phyloP scores from a whole-genome alignment of 2,888 invertebrate genomes.

The Loripinus fragilis region DNA sequence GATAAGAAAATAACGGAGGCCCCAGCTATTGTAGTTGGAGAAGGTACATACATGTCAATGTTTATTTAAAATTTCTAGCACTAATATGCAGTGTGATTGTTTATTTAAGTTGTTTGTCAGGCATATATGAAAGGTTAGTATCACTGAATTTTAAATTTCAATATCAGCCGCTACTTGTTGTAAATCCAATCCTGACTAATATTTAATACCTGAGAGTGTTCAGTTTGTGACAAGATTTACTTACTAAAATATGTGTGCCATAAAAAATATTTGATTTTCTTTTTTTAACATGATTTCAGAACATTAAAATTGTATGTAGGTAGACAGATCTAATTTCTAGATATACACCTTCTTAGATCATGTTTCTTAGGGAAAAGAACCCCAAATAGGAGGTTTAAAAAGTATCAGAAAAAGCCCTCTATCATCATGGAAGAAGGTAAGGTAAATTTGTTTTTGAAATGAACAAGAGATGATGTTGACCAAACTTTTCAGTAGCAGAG shows the following conservation, averaged over 20 bases:
- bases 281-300: too few relatives aligned
- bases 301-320: background rate
- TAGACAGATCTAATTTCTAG: background rate
- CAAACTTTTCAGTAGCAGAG: too few relatives aligned
- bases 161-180: too few relatives aligned
- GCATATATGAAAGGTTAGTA: too few relatives aligned
- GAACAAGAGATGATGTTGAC: conserved; percentile 17
- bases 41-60: conserved; percentile 11
- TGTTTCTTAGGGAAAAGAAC: conserved; percentile 26
- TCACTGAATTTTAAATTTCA: too few relatives aligned
- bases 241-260: too few relatives aligned
- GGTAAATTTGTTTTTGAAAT: conserved; percentile 34
- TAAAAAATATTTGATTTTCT: too few relatives aligned
- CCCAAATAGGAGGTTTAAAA: conserved; percentile 66
- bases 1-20: conserved; percentile 15
- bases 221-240: too few relatives aligned
- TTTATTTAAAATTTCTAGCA: background rate
- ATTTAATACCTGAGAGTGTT: too few relatives aligned
- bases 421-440: conserved; percentile 77
- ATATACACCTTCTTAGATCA: background rate
- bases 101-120: too few relatives aligned
- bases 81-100: too few relatives aligned
- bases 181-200: too few relatives aligned
- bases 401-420: conserved; percentile 73
- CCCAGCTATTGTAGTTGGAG: conserved; percentile 68